phyloP scores from a whole-genome alignment of 92 coral and sea anemone species.

The Umimayanthus chanpuru region DNA sequence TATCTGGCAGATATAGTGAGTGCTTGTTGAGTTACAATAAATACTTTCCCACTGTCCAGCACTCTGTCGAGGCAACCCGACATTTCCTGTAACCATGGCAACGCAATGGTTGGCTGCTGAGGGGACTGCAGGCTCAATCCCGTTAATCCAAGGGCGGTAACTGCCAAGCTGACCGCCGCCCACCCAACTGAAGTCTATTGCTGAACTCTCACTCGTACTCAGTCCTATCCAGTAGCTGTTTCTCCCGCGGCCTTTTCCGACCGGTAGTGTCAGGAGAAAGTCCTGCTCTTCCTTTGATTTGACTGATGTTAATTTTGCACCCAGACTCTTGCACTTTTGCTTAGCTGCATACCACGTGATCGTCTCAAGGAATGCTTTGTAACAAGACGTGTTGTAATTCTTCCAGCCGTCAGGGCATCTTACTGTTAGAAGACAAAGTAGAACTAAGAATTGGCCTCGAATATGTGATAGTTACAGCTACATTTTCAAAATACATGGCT shows the following conservation, averaged over 20 bases:
- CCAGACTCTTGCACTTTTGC: conserved; percentile 1
- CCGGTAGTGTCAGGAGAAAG: not conserved
- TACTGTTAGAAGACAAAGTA: not conserved
- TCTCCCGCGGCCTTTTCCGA: not conserved
- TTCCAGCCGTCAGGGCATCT: not conserved
- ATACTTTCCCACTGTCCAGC: conserved; percentile 19
- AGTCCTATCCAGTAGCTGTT: conserved; percentile 17
- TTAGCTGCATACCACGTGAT: not conserved
- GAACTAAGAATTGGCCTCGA: not conserved
- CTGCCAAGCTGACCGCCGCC: not conserved
- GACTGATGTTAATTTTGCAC: conserved; percentile 8
- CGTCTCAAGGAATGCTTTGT: not conserved
- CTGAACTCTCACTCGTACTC: not conserved
- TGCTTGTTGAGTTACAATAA: conserved; percentile 15
- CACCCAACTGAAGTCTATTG: conserved; percentile 4
- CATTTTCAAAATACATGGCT: no score
- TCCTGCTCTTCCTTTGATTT: conserved; percentile 17
- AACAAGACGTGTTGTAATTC: not conserved
- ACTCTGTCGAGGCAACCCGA: not conserved
- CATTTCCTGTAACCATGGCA: conserved; percentile 14
- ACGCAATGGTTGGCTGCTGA: not conserved
- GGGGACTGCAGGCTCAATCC: not conserved
- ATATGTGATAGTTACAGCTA: no score
- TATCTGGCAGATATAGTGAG: conserved; percentile 10
- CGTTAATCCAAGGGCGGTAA: not conserved